Conservation (phyloP, 1,140 invertebrate genomes). For the Hydropsyche tenuis region DNA sequence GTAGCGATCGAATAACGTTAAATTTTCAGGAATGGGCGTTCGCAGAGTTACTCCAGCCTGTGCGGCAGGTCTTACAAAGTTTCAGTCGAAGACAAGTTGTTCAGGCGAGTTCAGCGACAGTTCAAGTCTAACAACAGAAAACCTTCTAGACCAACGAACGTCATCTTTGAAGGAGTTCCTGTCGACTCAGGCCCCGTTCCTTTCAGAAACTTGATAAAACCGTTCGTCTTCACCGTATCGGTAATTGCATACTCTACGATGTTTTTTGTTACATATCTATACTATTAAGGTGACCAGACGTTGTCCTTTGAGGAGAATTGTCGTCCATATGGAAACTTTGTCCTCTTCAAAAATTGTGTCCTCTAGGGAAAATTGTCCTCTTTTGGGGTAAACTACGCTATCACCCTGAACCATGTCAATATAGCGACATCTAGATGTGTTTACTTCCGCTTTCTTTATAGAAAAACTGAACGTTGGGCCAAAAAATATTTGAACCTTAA, state of each 20-base stretch:
- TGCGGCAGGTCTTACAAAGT: conserved; percentile 19
- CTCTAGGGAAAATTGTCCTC: too few species aligned
- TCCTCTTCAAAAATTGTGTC: too few species aligned
- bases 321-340: too few species aligned
- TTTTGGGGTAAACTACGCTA: too few species aligned
- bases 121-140: conserved; percentile 43
- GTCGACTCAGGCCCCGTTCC: conserved; percentile 56
- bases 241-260: conserved; percentile 64
- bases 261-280: conserved; percentile 23
- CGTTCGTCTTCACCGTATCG: conserved; percentile 72
- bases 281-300: too few species aligned
- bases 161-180: conserved; percentile 22
- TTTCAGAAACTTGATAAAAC: conserved; percentile 66
- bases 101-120: conserved; percentile 37
- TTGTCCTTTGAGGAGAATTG: too few species aligned
- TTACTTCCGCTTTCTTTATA: too few species aligned
- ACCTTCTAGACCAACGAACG: conserved; percentile 33
- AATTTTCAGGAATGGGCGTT: background rate
- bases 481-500: too few species aligned
- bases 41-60: conserved; percentile 19
- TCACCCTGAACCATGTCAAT: too few species aligned
- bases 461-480: too few species aligned
- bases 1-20: background rate
- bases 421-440: too few species aligned
- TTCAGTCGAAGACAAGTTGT: conserved; percentile 19